Base-by-base conservation (phyloP, 2,113 vertebrate species). In the Tonatia bakeri region DNA sequence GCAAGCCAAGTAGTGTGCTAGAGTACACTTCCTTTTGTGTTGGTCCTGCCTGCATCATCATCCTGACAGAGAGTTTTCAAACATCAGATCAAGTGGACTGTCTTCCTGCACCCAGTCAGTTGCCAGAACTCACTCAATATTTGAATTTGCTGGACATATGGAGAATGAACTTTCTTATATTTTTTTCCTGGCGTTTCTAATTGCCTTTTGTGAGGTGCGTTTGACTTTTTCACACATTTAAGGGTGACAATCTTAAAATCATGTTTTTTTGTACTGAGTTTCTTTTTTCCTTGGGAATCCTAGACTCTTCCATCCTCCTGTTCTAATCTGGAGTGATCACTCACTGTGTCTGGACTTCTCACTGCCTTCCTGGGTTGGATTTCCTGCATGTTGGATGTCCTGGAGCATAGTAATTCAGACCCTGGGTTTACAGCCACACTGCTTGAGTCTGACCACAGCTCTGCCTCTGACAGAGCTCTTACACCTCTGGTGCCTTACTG, bases 121-220 rank as follows among this genome's bases (percentile, higher is more conserved):
- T 82, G 22, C 26, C 86, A 72, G 72, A 77, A 54, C 67, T 73
- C 45, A 90, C 64, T 19, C 13, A 6, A 1, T 93, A 77, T 52
- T 79, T 86, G 69, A 97, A 54, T 96, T 80, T 94, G n/a, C 33
- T 33, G 61, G 81, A 54, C 40, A 64, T 86, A 77, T 64, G 50
- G 50, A 36, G 22, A 45, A 38, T 92, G 67, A 69, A 54, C 77
- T 69, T 86, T 15, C 33, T 52, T 75, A 24, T 47, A 5, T 76
- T 87, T 86, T 88, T 79, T 43, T 50, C 16, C 56, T 81, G 33
- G 26, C 24, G 26, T 94, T 91, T 89, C 54, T 85, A n/a, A 52
- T 79, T 54, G 13, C 38, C 45, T 16, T 69, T 94, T 70, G 65
- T n/a, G 16, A 28, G 36, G 9, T 77, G 14, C 3, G 16, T 76